Percentiles rank a stretch among this genome's conserved stretches.
Evolutionary conservation across 2,113 vertebrate genomes (phyloP).

Genomic region (Motacilla alba): DNA sequence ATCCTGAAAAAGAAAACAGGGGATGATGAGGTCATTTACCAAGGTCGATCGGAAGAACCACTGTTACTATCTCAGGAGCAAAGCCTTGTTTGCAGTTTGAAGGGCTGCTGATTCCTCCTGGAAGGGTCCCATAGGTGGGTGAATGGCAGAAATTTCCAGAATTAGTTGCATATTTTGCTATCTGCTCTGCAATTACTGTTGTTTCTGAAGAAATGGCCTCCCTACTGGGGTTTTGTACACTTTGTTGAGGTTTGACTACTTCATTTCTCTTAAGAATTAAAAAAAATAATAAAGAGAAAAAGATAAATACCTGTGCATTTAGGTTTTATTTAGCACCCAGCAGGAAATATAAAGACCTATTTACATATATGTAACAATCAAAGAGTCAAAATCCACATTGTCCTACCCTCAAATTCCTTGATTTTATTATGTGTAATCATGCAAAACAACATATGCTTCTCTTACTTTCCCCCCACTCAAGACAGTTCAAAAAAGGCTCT

Average conservation of each 20-base stretch:
- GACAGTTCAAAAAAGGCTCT: not conserved
- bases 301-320: not conserved
- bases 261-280: not conserved
- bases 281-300: not conserved
- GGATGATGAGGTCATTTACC: not conserved
- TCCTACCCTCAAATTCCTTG: not conserved
- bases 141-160: not conserved
- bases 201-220: not conserved
- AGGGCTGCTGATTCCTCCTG: not conserved
- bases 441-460: not conserved
- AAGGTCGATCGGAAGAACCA: not conserved
- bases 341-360: not conserved
- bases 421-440: not conserved
- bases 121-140: not conserved
- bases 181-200: not conserved
- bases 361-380: not conserved
- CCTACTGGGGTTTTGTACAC: not conserved
- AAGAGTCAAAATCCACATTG: not conserved
- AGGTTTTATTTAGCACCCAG: not conserved
- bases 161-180: not conserved
- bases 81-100: not conserved
- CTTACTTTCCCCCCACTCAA: accelerated
- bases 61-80: not conserved
- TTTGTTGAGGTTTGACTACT: not conserved
- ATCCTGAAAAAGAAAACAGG: not conserved